phyloP scores from a whole-genome alignment of 2,113 vertebrate species.

The Drymodes brunneopygia region DNA sequence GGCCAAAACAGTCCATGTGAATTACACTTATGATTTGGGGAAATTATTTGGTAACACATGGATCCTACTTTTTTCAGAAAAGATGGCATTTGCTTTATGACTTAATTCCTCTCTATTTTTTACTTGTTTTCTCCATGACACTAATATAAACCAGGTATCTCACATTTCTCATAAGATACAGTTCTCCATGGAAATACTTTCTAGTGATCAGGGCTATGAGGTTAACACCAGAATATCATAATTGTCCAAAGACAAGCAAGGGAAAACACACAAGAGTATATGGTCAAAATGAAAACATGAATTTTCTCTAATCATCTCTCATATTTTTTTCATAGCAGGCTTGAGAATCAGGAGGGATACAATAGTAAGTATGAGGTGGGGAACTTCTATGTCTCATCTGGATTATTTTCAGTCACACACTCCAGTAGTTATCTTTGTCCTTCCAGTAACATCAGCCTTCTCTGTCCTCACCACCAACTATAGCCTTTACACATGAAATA shows the following conservation, averaged over 20 bases:
- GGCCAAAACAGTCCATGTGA: background rate
- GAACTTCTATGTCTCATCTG: background rate
- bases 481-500: slow-evolving; percentile 1
- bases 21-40: background rate
- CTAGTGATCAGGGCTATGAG: background rate
- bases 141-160: background rate
- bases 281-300: background rate
- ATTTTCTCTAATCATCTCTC: background rate
- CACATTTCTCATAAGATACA: background rate
- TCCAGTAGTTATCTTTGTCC: background rate
- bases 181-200: background rate
- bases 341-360: background rate
- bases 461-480: background rate
- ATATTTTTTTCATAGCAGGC: background rate
- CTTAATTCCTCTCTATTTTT: background rate
- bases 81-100: background rate
- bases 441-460: background rate
- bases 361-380: background rate
- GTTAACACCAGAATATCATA: background rate
- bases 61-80: background rate
- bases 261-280: background rate
- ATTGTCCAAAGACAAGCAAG: background rate
- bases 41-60: background rate
- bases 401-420: slow-evolving; percentile 2
- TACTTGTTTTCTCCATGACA: background rate